Conservation (phyloP, 2,113 vertebrate genomes). For the Siniperca knerii region DNA sequence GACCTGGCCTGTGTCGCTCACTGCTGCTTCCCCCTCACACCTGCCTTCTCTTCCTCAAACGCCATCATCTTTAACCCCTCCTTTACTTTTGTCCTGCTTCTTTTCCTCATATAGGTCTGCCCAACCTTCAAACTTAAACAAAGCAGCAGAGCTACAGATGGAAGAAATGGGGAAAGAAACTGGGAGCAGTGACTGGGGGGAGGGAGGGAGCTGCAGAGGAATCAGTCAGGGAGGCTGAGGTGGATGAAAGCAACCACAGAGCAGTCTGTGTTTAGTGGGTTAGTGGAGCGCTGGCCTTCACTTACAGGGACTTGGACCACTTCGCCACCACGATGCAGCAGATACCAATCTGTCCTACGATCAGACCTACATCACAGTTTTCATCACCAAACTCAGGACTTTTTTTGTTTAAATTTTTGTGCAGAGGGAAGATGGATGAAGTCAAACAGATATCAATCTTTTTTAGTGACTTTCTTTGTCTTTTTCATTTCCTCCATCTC, state of each 20-base stretch:
- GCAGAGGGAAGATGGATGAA: neutral
- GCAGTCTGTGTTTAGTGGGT: slow-evolving; percentile 80
- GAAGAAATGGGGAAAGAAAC: slow-evolving; percentile 21
- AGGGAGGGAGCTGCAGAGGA: slow-evolving; percentile 25
- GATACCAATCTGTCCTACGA: slow-evolving; percentile 41
- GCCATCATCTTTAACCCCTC: slow-evolving; percentile 1
- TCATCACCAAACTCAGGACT: neutral
- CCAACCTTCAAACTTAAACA: slow-evolving; percentile 49
- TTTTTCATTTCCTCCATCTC: slow-evolving; percentile 27
- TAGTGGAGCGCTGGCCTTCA: slow-evolving; percentile 70
- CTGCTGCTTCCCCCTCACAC: slow-evolving; percentile 19
- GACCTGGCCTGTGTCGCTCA: slow-evolving; percentile 16
- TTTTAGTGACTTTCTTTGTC: slow-evolving; percentile 12
- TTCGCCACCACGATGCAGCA: slow-evolving; percentile 41
- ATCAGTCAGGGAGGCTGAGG: slow-evolving; percentile 43
- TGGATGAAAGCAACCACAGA: slow-evolving; percentile 76
- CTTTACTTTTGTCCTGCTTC: neutral
- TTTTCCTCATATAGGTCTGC: neutral
- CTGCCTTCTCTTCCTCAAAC: slow-evolving; percentile 7
- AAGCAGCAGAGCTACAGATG: slow-evolving; percentile 28
- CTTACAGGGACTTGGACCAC: slow-evolving; percentile 56
- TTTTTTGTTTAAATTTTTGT: neutral
- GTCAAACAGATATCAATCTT: slow-evolving; percentile 11
- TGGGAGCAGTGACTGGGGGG: slow-evolving; percentile 36
- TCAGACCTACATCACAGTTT: slow-evolving; percentile 40